Base-by-base conservation (phyloP, 1,140 invertebrate genomes). In the Cyphomyrmex costatus region DNA sequence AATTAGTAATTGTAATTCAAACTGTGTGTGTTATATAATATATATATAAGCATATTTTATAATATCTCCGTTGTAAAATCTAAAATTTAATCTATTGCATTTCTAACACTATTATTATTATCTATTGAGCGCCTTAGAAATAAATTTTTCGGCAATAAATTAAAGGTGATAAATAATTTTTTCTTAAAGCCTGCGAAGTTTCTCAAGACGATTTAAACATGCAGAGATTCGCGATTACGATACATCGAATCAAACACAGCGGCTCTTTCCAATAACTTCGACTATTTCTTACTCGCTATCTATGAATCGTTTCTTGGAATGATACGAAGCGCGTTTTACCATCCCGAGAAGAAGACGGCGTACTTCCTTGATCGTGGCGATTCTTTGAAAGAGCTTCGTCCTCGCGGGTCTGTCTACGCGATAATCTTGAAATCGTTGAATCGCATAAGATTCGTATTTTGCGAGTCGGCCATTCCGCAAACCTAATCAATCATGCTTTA, bases 321-420 rank as follows among this genome's bases (percentile, higher is more conserved):
- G 65, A 85, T 87, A 87, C 46, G 60, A 84, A 83, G 68, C 66
- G 30, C 78, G 70, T 85, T 87, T 87, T 87, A 87, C 70, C 70
- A 51, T 61, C 70, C 58, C 16, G 12, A 53, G n/a, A 68, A 71
- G 21, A 79, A 24, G 21, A 71, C 49, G 68, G 49, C 7, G 70
- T 21, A 83, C 82, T 87, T 87, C 80, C 80, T 87, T 46, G 82
- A 87, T 87, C 33, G 61, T 36, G 6, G 36, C 71, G 80, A 87
- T 85, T 85, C 63, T 61, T 27, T 78, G 86, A 87, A 68, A 77
- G n/a, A n/a, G 21, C 24, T 46, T 68, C 71, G 51, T 85, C 53
- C 42, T 61, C 24, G 46, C 46, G 16, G 36, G 53, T 51, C 27
- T 19, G 42, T 76, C 61, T 51, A 49, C 14, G 80, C 76, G 49